Evolutionary conservation across 92 coral and sea anemone genomes (phyloP).

Genomic region (Parazoanthus swiftii): DNA sequence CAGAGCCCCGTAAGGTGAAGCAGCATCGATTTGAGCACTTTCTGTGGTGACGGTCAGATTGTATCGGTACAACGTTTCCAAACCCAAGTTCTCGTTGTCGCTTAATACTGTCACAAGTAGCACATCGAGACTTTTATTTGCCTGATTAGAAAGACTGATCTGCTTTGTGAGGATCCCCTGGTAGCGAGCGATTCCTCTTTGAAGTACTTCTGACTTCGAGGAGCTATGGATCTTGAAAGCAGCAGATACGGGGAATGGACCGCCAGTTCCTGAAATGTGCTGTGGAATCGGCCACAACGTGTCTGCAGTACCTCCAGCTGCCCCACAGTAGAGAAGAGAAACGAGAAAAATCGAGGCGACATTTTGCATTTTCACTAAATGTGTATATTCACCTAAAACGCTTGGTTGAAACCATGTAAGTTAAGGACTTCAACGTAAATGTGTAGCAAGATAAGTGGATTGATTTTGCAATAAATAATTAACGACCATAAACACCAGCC

Average conservation of each 20-base stretch:
- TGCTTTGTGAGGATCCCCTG: slow-evolving; percentile 55
- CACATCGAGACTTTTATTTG: slow-evolving; percentile 25
- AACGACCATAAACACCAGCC: too few relatives aligned
- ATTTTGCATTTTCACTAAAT: not conserved
- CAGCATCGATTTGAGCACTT: slow-evolving; percentile 46
- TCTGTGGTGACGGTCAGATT: slow-evolving; percentile 39
- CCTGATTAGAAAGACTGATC: slow-evolving; percentile 9
- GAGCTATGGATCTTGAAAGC: slow-evolving; percentile 61
- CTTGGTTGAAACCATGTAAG: too few relatives aligned
- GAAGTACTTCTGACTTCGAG: slow-evolving; percentile 62
- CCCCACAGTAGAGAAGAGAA: not conserved
- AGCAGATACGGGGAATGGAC: slow-evolving; percentile 58
- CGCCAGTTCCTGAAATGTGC: slow-evolving; percentile 40
- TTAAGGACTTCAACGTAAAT: not conserved
- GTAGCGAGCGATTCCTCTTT: slow-evolving; percentile 75
- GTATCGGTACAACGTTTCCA: slow-evolving; percentile 64
- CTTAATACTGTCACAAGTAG: slow-evolving; percentile 52
- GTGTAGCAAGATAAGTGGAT: too few relatives aligned
- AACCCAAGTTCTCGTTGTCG: slow-evolving; percentile 53
- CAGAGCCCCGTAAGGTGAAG: slow-evolving; percentile 77
- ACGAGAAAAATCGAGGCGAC: not conserved
- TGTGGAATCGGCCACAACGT: slow-evolving; percentile 74
- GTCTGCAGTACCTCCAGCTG: not conserved
- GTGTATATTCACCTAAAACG: too few relatives aligned
- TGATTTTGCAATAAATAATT: too few relatives aligned